Base-by-base conservation (phyloP, 2,888 invertebrate species). In the Drosophila colorata region DNA sequence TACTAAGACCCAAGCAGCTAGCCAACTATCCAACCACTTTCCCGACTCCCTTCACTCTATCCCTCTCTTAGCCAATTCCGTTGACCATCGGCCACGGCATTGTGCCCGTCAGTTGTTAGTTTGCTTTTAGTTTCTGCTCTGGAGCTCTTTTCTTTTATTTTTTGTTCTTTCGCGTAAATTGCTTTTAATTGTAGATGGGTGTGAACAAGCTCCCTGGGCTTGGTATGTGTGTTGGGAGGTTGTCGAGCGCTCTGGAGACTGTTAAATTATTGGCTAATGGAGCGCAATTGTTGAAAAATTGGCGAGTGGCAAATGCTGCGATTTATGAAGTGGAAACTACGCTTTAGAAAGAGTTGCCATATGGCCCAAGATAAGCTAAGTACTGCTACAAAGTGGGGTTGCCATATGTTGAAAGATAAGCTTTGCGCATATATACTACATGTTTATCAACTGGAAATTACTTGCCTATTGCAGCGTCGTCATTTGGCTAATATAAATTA, bases 111-210 rank as follows among this genome's bases (percentile, higher is more conserved):
- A 48, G 53, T 44, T 52, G 72, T 48, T 51, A 43, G 58, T 60
- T 79, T 61, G 69, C 75, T 74, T 74, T 67, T 64, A 61, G 76
- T 47, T 78, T 31, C 18, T 51, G 48, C 9, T 41, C 14, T 28
- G 9, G 16, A 55, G 51, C 40, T 44, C 52, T 48, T 41, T 14
- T 0, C 6, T 41, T 47, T 38, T 48, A 18, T 44, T 52, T 47
- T 56, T 72, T 68, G 47, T 56, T 55, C 67, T 40, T 53, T 61
- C 64, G 78, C 68, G 70, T 66, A 77, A 79, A 80, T 74, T 79
- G 74, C 81, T 78, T 79, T 80, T 79, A 79, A 79, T 79, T 79
- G 78, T 68, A 63, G 51, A 52, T 61, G 78, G 70, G 70, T 57
- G 70, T 59, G 38, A 60, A 4, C 25, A 28, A 52, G 46, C 31